Conservation (phyloP, 2,113 vertebrate genomes). For the Epinephelus fuscoguttatus region DNA sequence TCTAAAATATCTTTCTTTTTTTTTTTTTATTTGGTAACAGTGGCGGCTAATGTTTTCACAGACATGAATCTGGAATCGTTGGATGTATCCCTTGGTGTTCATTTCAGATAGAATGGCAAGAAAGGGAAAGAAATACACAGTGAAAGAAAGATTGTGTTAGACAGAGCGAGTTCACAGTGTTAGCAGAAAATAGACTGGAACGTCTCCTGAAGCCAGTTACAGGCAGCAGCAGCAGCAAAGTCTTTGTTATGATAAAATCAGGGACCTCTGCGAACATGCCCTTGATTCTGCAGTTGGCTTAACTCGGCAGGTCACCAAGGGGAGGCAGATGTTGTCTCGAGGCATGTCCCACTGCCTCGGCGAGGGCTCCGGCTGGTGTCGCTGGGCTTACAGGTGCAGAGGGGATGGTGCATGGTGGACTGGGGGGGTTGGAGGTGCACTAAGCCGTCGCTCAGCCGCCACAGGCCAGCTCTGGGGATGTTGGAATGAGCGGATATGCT, state of each 20-base stretch:
- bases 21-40: neutral
- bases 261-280: conserved; percentile 67
- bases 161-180: conserved; percentile 48
- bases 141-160: conserved; percentile 33
- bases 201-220: conserved; percentile 73
- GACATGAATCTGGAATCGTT: conserved; percentile 21
- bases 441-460: conserved; percentile 67
- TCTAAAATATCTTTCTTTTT: conserved; percentile 4
- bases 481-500: conserved; percentile 78
- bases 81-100: conserved; percentile 43
- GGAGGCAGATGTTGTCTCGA: conserved; percentile 86
- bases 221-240: conserved; percentile 53
- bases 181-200: conserved; percentile 72
- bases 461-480: conserved; percentile 61
- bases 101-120: conserved; percentile 31
- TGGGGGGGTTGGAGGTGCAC: conserved; percentile 31
- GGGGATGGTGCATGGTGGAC: conserved; percentile 51
- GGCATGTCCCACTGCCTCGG: conserved; percentile 76
- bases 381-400: conserved; percentile 79
- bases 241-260: conserved; percentile 79
- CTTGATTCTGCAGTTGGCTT: conserved; percentile 83
- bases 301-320: conserved; percentile 77
- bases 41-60: conserved; percentile 11
- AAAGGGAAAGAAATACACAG: conserved; percentile 20
- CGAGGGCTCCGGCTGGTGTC: conserved; percentile 76